These are phyloP conservation scores for Heliconius ethilla DNA, from an alignment of 2,888 invertebrate genomes.

Conservation along the genomic window DNA sequence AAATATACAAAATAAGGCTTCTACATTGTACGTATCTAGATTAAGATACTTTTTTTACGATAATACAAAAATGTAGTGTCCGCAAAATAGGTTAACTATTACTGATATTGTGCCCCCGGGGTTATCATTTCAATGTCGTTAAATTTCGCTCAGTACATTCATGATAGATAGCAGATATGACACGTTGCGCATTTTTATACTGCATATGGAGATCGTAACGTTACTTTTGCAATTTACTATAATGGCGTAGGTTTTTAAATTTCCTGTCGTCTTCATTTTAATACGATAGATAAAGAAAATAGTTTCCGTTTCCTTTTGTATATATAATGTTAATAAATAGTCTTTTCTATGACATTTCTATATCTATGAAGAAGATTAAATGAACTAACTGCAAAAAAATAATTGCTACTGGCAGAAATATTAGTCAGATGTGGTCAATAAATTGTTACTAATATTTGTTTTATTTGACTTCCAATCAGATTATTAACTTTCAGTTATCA, in stretches of 20 bases:
- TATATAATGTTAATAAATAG: background rate
- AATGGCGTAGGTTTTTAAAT: constrained; percentile 9
- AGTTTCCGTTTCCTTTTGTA: background rate
- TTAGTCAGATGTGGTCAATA: too few relatives aligned
- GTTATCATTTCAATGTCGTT: constrained; percentile 34
- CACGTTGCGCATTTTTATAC: constrained; percentile 23
- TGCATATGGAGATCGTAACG: constrained; percentile 8
- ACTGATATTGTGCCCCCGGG: constrained; percentile 20
- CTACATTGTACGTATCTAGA: background rate
- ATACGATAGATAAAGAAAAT: too few relatives aligned
- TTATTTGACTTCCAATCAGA: too few relatives aligned
- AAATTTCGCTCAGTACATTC: constrained; percentile 28
- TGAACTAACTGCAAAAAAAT: background rate
- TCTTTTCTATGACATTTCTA: background rate
- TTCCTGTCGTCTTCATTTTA: background rate
- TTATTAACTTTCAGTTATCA: too few relatives aligned
- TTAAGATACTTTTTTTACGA: background rate
- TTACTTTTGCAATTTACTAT: constrained; percentile 8
- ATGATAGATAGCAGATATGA: constrained; percentile 19
- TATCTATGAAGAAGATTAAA: background rate
- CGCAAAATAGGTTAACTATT: constrained; percentile 15
- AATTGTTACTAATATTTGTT: too few relatives aligned
- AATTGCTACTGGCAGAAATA: too few relatives aligned
- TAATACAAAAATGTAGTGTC: constrained; percentile 3
- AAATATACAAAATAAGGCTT: background rate